Conservation (phyloP, 1,140 invertebrate species). For the Tenebrio molitor region DNA sequence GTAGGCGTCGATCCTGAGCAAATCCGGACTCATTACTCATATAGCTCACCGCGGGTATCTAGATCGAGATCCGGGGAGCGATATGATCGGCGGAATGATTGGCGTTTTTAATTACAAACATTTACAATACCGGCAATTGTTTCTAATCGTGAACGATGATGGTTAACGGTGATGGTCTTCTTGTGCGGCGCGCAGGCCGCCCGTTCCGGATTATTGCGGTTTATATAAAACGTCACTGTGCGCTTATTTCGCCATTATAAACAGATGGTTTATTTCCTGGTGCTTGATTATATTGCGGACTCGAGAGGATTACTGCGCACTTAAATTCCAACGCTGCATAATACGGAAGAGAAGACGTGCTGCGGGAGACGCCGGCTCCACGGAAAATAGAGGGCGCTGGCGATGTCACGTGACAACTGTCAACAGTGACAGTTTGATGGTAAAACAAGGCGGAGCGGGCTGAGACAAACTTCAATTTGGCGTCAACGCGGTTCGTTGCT, state of each 20-base stretch:
- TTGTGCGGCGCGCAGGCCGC: constrained; percentile 12
- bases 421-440: no score
- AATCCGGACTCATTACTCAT: constrained; percentile 42
- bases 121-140: constrained; percentile 42
- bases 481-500: no score
- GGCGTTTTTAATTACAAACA: constrained; percentile 43
- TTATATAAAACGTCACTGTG: constrained; percentile 29
- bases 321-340: no score
- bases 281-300: neutral
- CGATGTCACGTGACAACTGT: no score
- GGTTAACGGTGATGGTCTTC: constrained; percentile 30
- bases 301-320: no score
- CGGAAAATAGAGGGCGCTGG: no score
- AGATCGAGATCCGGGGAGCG: constrained; percentile 22
- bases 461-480: no score
- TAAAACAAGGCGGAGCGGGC: no score
- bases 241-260: constrained; percentile 22
- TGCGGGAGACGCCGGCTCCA: no score
- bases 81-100: constrained; percentile 31
- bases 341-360: no score
- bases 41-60: constrained; percentile 32
- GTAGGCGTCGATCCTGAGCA: constrained; percentile 39
- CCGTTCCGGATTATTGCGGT: constrained; percentile 32
- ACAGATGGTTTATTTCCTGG: constrained; percentile 24
- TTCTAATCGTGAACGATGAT: constrained; percentile 40